Base-by-base conservation (phyloP, 2,888 invertebrate species). In the Exephanes ischioxanthus region DNA sequence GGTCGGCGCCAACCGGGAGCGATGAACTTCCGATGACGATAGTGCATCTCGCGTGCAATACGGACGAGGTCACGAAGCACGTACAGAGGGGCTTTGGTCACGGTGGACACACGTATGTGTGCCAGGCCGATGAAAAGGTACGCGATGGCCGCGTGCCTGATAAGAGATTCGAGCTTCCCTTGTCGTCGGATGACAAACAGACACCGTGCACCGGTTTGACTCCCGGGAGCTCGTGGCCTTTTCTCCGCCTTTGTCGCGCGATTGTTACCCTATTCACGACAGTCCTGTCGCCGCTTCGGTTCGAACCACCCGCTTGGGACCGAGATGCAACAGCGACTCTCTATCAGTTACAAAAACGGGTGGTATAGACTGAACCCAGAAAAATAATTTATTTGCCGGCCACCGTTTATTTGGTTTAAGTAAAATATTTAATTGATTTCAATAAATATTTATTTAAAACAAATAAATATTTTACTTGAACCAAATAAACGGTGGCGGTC, bases 11-110 rank as follows among this genome's bases (percentile, higher is more conserved):
- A 77, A 68, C 73, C 48, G 33, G 78, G 63, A 67, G 71, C 76
- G 81, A 84, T 84, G 71, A 84, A 81, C 67, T 86, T 73, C 22
- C 72, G 79, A 80, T 80, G 76, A 68, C 79, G 79, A 79, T 75
- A 75, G 63, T 53, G 63, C 78, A 77, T 77, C 77, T 26, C 61
- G 22, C 61, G 22, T 61, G 30, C 61, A 75, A 30, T 41, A 41
- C 16, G 30, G 33, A 26, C 22, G 33, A 83, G 80, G 80, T 78
- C 79, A 51, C 75, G 48, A 80, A 77, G 70, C 22, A 53, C 71
- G 55, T 51, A 61, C 19, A 63, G 67, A 22, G 26, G n/a, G 82
- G 41, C 22, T 41, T 45, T 16, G 72, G 30, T 68, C 67, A 45
- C 33, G 11, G 37, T 67, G 33, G 30, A 33, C 48, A 45, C 11